Base-by-base conservation (phyloP, 1,140 invertebrate species). In the Zaprionus capensis region DNA sequence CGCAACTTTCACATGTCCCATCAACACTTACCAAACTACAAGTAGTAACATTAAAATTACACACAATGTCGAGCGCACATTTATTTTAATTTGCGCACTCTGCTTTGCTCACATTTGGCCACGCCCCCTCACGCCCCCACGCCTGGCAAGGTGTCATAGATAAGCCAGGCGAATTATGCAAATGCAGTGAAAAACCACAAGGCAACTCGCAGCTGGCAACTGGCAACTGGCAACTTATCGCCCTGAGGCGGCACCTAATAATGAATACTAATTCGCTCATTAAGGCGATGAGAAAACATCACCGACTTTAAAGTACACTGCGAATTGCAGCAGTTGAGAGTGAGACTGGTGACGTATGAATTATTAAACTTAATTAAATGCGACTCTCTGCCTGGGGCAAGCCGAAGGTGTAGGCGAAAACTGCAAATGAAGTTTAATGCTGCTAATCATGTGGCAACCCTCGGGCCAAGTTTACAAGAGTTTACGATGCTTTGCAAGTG, bases 321-420 rank as follows among this genome's bases (percentile, higher is more conserved):
- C 55, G 22, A 51, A 22, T n/a, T 49, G 17, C 46, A 34, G 9
- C 9, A 11, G 9, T 0, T 11, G n/a, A 0, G 46, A 49, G n/a
- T 9, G 46, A 53, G 4, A 56, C 53, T n/a, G 15, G 53, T 61
- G 26, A 68, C 67, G 74, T 72, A 74, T 90, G 76, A 90, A 90
- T 90, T 90, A 90, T 90, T 90, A 90, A 90, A 90, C 78, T 81
- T 90, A 85, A 90, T 90, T 90, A 90, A 90, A 83, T 85, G 81
- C 53, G 53, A 26, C 26, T 17, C 26, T 56, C 26, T 55, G 38
- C 38, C 38, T 55, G 4, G 49, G 51, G 20, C 15, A 28, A 22
- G 31, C 31, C 31, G n/a, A 15, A 49, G 44, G 41, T 64, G 53
- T 41, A 55, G 53, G 46, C 12, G 15, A n/a, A 69, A 62, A 69